Base-by-base conservation (phyloP, 2,113 vertebrate species). In the Ciconia maguari region DNA sequence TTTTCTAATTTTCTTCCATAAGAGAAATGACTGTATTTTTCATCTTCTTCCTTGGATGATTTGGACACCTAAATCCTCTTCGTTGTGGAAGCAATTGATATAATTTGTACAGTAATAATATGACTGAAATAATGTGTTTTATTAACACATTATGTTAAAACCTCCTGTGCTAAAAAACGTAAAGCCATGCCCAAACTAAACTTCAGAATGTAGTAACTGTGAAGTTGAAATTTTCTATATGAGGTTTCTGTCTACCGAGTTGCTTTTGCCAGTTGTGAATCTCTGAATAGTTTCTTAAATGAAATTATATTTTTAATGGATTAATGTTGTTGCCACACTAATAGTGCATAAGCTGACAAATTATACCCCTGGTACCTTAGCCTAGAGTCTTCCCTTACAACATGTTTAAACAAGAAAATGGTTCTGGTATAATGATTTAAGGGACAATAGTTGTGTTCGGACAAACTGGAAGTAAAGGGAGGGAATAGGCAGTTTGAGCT, bases 401-500 rank as follows among this genome's bases (percentile, higher is more conserved):
- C 27, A 0, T 66, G 80, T 94, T 83, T 49, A 42, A 94, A 74
- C 94, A 89, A 26, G 83, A 87, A 51, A 46, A 58, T 79, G 26
- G 6, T 91, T 86, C 86, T 52, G 61, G 18, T 64, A 11, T 60
- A 18, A 55, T 69, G 78, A 69, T 94, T 79, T 84, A 83, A 77
- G 80, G 80, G 80, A 65, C 94, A 60, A 2, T 55, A 29, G 81
- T 75, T 90, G 57, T 64, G 57, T 85, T 93, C 85, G 80, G 79
- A 89, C 60, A 89, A 81, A 96, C 62, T 52, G 71, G 46, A 76
- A 83, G 81, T 65, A 80, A 89, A 90, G 85, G 90, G 60, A 93
- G 76, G 27, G 66, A 58, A 70, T 20, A 81, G 64, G 60, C 80
- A 89, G 64, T 12, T 12, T 78, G 83, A 82, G 80, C 72, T 95